Conservation (phyloP, 2,797 vertebrate species). For the Typhlichthys eigenmanni region DNA sequence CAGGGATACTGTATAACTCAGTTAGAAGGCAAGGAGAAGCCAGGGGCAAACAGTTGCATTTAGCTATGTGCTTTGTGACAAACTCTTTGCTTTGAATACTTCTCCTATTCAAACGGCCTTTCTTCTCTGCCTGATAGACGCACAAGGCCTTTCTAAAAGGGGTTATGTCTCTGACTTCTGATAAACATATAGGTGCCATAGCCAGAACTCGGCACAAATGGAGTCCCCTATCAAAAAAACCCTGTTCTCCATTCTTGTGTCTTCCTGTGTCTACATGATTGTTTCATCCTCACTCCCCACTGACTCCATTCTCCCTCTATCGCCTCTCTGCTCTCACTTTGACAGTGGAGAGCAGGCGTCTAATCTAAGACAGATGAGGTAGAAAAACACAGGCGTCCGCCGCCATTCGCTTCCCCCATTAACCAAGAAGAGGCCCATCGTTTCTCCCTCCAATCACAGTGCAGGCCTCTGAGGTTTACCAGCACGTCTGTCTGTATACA, state of each 20-base stretch:
- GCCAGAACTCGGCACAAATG: slow-evolving; percentile 57
- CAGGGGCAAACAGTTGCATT: slow-evolving; percentile 20
- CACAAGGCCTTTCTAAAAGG: slow-evolving; percentile 53
- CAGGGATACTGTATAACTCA: slow-evolving; percentile 24
- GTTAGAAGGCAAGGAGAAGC: slow-evolving; percentile 38
- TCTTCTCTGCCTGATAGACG: slow-evolving; percentile 30
- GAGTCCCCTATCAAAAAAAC: slow-evolving; percentile 37
- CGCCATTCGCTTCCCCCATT: slow-evolving; percentile 61
- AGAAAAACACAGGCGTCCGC: slow-evolving; percentile 68
- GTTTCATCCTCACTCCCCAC: slow-evolving; percentile 20
- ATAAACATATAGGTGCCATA: slow-evolving; percentile 44
- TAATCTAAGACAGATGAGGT: slow-evolving; percentile 79
- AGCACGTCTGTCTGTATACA: slow-evolving; percentile 54
- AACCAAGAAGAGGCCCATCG: slow-evolving; percentile 54
- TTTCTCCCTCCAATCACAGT: slow-evolving; percentile 59
- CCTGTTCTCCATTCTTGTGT: slow-evolving; percentile 22
- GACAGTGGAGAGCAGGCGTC: slow-evolving; percentile 62
- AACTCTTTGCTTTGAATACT: slow-evolving; percentile 28
- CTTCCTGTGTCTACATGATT: slow-evolving; percentile 38
- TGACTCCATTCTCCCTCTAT: slow-evolving; percentile 43
- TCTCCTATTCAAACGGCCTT: slow-evolving; percentile 32
- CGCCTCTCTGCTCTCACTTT: slow-evolving; percentile 49
- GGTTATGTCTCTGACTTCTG: slow-evolving; percentile 53
- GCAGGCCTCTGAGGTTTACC: slow-evolving; percentile 65
- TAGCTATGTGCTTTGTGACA: slow-evolving; percentile 36